Evolutionary conservation across 2,888 invertebrate species (phyloP).

Genomic region (Agapostemon virescens): DNA sequence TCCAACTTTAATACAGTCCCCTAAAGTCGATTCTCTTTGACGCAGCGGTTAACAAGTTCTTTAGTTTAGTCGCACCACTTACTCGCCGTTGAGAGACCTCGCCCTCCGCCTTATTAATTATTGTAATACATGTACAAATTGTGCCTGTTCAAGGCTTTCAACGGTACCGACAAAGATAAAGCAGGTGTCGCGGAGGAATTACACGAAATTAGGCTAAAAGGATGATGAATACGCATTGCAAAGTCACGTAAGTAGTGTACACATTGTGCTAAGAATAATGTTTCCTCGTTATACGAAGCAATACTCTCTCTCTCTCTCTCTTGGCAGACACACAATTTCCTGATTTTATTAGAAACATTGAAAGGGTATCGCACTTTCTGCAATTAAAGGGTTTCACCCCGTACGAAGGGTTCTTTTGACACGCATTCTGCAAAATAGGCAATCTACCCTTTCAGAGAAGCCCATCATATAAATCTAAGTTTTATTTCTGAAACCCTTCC

Average conservation of each 20-base stretch:
- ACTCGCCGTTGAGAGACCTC: conserved; percentile 16
- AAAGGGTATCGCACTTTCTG: too few species aligned
- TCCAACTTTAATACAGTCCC: conserved; percentile 31
- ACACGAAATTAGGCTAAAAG: background rate
- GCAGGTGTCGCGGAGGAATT: background rate
- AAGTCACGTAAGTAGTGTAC: background rate
- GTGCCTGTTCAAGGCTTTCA: background rate
- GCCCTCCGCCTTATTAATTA: background rate
- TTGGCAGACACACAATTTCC: too few species aligned
- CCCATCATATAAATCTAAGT: too few species aligned
- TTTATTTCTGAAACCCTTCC: too few species aligned
- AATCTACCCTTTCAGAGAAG: too few species aligned
- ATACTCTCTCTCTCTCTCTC: background rate
- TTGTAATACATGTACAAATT: background rate
- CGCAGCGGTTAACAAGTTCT: conserved; percentile 30
- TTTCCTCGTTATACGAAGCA: background rate
- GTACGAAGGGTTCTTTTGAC: too few species aligned
- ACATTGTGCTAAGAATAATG: background rate
- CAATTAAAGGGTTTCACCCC: too few species aligned
- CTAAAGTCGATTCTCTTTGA: conserved; percentile 37
- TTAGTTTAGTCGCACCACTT: conserved; percentile 23
- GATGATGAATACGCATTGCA: conserved; percentile 1
- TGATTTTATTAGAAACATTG: too few species aligned
- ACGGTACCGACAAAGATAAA: background rate
- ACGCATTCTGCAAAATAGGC: too few species aligned